Conservation (phyloP, 64 coral and sea anemone genomes). For the Astreopora myriophthalma region DNA sequence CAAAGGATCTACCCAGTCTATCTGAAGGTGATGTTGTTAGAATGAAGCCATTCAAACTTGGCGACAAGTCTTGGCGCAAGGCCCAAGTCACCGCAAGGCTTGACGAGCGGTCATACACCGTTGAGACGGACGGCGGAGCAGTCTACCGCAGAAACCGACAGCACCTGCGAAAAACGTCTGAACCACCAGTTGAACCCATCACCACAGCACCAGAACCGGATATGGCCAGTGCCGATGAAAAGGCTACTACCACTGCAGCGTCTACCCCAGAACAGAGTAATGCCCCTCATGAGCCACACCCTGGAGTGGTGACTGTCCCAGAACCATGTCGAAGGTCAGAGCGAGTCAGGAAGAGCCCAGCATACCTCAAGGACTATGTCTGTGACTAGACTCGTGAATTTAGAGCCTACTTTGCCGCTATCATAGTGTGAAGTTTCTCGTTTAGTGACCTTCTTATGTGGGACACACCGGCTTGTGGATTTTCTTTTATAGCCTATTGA, state of each 20-base stretch:
- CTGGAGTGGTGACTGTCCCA: not conserved
- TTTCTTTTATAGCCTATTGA: no score
- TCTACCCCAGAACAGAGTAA: not conserved
- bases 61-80: not conserved
- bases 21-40: not conserved
- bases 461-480: no score
- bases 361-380: constrained; percentile 48
- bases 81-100: not conserved
- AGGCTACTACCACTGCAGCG: not conserved
- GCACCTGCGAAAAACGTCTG: not conserved
- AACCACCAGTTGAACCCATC: not conserved
- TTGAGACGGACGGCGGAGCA: constrained; percentile 21
- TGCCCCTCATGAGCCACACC: not conserved
- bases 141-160: constrained; percentile 45
- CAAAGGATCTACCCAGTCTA: not conserved
- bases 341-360: not conserved
- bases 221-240: not conserved
- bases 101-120: constrained; percentile 22
- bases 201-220: not conserved
- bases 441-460: no score
- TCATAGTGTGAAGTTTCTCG: no score
- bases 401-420: no score
- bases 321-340: not conserved
- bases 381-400: no score
- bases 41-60: constrained; percentile 50